Evolutionary conservation across 2,113 vertebrate species (phyloP), one percentile per base, ranked within the genome.

Genomic region (Panthera leo): DNA sequence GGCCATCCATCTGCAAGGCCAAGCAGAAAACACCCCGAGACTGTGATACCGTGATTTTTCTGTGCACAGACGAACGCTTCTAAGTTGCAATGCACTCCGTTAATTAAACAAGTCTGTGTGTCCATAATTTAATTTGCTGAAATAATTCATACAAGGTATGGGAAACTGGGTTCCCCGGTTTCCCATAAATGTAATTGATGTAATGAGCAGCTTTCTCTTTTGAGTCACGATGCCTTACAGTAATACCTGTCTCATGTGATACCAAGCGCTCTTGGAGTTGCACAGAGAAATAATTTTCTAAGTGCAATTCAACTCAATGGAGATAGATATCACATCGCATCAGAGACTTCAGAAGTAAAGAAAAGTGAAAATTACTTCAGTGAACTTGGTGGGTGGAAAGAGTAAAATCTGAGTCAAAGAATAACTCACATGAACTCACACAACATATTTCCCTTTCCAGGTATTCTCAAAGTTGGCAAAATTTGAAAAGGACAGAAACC

Each of bases 41-140:
- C 36, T 25, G 10, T 2, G 25, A 95, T 70, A 53, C 12, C 3
- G 70, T 91, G 90, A 79, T 86, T 95, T 92, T 82, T 95, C 95
- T 61, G 21, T 31, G 45, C 42, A 36, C 39, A 61, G 73, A 93
- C 3, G 34, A 84, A 76, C 18, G 58, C 90, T 71, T 96, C 97
- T 70, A 78, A 96, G 79, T 89, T 91, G 95, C 89, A 96, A 95
- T 90, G 85, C 82, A 91, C 89, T 98, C 97, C 94, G 96, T 97
- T 98, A 98, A 98, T 98, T 98, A 98, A 98, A 97, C 97, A 97
- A 84, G 92, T 76, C 97, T 97, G 73, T 85, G 80, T 89, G 83
- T 97, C 96, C 96, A 89, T 98, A 97, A 98, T 98, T 98, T 97
- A 98, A 97, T 98, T 98, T 98, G 98, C 55, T 94, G 51, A 85